Percentiles rank a stretch among this genome's conserved stretches.
These are phyloP conservation scores for Macquaria australasica DNA, from an alignment of 2,113 vertebrate species.

Conservation along the genomic window DNA sequence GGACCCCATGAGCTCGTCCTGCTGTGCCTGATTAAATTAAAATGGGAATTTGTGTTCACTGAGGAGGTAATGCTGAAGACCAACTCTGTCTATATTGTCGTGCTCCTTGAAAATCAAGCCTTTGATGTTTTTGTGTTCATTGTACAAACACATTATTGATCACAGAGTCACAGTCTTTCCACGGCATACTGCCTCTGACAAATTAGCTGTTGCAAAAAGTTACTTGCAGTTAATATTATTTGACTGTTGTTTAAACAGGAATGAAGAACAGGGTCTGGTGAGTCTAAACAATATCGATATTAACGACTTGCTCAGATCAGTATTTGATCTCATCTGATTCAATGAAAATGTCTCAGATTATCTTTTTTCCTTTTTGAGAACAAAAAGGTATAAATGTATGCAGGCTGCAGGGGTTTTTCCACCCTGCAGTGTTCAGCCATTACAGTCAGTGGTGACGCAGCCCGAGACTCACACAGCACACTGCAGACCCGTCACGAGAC, in stretches of 20 bases:
- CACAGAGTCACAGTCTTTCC: background rate
- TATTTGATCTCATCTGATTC: background rate
- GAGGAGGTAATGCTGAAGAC: slow-evolving; percentile 36
- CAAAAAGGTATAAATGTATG: slow-evolving; percentile 43
- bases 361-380: background rate
- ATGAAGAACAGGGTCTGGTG: background rate
- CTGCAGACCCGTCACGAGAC: slow-evolving; percentile 77
- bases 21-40: slow-evolving; percentile 73
- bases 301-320: background rate
- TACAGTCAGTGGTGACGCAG: slow-evolving; percentile 78
- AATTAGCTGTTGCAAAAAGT: slow-evolving; percentile 8
- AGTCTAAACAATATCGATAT: background rate
- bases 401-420: slow-evolving; percentile 64
- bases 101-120: slow-evolving; percentile 30
- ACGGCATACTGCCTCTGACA: background rate
- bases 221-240: slow-evolving; percentile 1
- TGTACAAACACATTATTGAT: slow-evolving; percentile 35
- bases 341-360: background rate
- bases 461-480: slow-evolving; percentile 70
- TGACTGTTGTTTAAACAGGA: background rate
- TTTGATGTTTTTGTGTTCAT: slow-evolving; percentile 23
- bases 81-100: slow-evolving; percentile 19
- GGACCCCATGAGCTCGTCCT: slow-evolving; percentile 64
- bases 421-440: slow-evolving; percentile 73
- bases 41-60: slow-evolving; percentile 58